Conservation (phyloP, 2,797 vertebrate species). For the Anableps anableps region DNA sequence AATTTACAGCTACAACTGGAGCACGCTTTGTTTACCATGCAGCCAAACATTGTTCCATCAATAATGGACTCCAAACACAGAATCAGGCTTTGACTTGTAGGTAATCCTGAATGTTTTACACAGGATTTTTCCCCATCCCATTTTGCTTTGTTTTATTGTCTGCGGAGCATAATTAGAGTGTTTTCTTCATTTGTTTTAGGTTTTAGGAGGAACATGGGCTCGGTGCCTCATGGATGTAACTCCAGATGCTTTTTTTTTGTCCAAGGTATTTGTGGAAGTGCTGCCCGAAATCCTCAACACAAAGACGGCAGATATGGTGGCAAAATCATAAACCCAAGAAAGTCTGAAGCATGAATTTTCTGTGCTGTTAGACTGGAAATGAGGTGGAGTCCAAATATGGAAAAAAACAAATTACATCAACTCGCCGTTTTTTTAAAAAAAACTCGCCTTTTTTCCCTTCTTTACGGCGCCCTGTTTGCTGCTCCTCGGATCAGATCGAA, state of each 20-base stretch:
- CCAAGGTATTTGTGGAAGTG: constrained; percentile 73
- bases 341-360: constrained; percentile 44
- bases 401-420: not conserved
- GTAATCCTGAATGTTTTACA: constrained; percentile 78
- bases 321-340: constrained; percentile 48
- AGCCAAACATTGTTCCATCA: constrained; percentile 76
- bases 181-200: constrained; percentile 75
- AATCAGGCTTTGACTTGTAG: constrained; percentile 67
- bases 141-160: constrained; percentile 66
- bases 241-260: constrained; percentile 75
- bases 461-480: too few relatives aligned
- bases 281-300: constrained; percentile 76
- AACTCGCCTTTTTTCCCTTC: too few relatives aligned
- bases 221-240: constrained; percentile 68
- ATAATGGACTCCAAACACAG: constrained; percentile 73
- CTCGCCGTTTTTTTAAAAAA: too few relatives aligned
- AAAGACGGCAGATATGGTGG: constrained; percentile 67
- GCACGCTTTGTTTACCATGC: constrained; percentile 67
- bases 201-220: constrained; percentile 74
- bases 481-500: constrained; percentile 48
- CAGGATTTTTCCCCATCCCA: constrained; percentile 48
- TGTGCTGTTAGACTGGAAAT: constrained; percentile 31
- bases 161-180: constrained; percentile 72
- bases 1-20: constrained; percentile 59
- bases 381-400: constrained; percentile 28